Base-by-base conservation (phyloP, 2,888 invertebrate genomes). In the Dione vanillae region DNA sequence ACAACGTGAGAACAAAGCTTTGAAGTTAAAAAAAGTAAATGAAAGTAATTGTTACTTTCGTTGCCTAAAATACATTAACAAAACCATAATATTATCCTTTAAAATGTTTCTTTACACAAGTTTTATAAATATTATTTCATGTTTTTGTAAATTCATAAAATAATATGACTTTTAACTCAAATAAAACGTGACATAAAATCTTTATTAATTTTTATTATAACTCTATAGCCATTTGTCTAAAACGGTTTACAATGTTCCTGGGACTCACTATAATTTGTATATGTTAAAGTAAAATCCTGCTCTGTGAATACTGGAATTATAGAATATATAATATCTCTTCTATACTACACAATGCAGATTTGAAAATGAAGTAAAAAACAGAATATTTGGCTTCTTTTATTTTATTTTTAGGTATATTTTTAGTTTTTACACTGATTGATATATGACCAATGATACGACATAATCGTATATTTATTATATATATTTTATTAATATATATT, bases 271-370 rank as follows among this genome's bases (percentile, higher is more conserved):
- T n/a, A n/a, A n/a, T n/a, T 58, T 47, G 43, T 67, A 67, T 67
- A 61, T 67, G 61, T 52, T 41, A 67, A 67, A 61, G 43, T 52
- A 61, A 67, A 61, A 67, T 37, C 67, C 51, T 43, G 43, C 43
- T 61, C 67, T 40, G 67, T 61, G 67, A 67, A 67, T 67, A 59
- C 61, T 35, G 45, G 67, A 61, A 67, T 67, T 67, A 67, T 67
- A 61, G 43, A 14, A 41, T 27, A 35, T 52, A 67, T 45, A 61
- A 61, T 45, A 61, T 61, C 16, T 61, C 27, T 45, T 61, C 11
- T 45, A 61, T 16, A 43, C 45, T 61, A 61, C 27, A 61, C 45
- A 45, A 35, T 61, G 61, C n/a, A 27, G 35, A 61, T 45, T 45
- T 61, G 27, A 61, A 61, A 61, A 40, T 16, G 37, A 56, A 56